A percentile compares a stretch with the other conserved stretches of the same genome.
Conservation (phyloP, 35 echinoderm and acorn worm genomes). For the Apostichopus parvimensis region DNA sequence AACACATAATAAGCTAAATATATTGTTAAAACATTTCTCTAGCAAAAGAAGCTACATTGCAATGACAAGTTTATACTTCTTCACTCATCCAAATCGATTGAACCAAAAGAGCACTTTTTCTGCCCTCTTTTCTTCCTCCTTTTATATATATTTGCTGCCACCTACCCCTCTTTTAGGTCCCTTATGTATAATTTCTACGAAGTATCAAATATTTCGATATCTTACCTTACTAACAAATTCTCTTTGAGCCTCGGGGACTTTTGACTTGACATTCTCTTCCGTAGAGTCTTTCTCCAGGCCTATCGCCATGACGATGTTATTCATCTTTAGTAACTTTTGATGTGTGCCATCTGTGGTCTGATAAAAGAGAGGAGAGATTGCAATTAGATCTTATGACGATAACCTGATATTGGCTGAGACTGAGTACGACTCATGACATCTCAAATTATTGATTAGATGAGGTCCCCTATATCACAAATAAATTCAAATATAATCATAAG, state of each 20-base stretch:
- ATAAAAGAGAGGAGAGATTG: not conserved
- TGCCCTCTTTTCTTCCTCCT: too few species aligned
- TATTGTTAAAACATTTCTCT: too few species aligned
- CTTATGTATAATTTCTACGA: not conserved
- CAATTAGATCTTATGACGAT: not conserved
- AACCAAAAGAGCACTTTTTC: too few species aligned
- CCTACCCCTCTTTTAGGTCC: not conserved
- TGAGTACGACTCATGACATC: too few species aligned
- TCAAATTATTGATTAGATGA: too few species aligned
- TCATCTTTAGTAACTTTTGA: constrained; percentile 62
- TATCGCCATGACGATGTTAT: constrained; percentile 63
- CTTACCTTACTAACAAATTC: constrained; percentile 66
- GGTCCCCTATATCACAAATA: too few species aligned
- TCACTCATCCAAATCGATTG: too few species aligned
- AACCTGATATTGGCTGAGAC: too few species aligned
- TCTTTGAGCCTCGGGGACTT: constrained; percentile 58
- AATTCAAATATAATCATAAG: too few species aligned
- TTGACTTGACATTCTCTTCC: constrained; percentile 56
- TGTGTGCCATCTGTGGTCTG: constrained; percentile 82
- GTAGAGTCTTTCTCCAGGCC: constrained; percentile 77
- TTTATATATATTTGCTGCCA: not conserved
- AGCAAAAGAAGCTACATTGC: too few species aligned
- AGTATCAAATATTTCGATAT: not conserved
- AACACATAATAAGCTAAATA: too few species aligned
- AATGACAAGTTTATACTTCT: too few species aligned